Conservation (phyloP, 1,140 invertebrate species). For the Drosophila nigromelanica region DNA sequence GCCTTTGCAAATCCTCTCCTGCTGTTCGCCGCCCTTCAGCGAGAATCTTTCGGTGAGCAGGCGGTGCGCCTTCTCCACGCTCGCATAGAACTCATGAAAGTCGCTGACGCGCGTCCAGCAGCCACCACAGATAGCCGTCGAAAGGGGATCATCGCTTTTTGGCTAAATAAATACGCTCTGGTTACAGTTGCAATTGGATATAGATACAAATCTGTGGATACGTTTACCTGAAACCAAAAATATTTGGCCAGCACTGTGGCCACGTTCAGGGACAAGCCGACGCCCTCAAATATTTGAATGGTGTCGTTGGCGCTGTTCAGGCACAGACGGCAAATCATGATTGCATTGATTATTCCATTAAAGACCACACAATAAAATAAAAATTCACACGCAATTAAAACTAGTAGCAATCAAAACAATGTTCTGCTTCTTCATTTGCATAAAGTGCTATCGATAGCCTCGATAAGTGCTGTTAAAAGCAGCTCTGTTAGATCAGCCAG, state of each 20-base stretch:
- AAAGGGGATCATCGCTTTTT: constrained; percentile 74
- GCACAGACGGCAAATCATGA: constrained; percentile 81
- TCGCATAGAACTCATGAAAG: constrained; percentile 65
- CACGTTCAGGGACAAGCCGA: constrained; percentile 59
- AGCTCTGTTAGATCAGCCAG: background rate
- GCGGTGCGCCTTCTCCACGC: constrained; percentile 71
- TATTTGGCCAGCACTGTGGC: constrained; percentile 58
- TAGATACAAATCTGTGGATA: background rate
- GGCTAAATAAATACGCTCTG: constrained; percentile 40
- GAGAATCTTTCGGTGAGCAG: constrained; percentile 71
- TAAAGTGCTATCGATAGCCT: constrained; percentile 5
- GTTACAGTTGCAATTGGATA: constrained; percentile 1
- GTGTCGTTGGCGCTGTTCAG: constrained; percentile 63
- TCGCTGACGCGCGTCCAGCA: constrained; percentile 65
- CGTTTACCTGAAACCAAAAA: constrained; percentile 71
- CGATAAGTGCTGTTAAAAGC: background rate
- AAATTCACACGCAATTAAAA: constrained; percentile 16
- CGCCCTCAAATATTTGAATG: constrained; percentile 64
- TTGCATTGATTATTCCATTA: constrained; percentile 39
- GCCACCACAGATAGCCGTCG: constrained; percentile 55
- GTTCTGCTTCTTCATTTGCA: constrained; percentile 18
- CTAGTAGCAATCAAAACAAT: constrained; percentile 28
- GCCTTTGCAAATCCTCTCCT: background rate
- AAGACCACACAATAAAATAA: constrained; percentile 13
- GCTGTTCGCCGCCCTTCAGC: constrained; percentile 38